These are phyloP conservation scores for Willisornis vidua DNA, from an alignment of 2,113 vertebrate genomes.

Conservation along the genomic window DNA sequence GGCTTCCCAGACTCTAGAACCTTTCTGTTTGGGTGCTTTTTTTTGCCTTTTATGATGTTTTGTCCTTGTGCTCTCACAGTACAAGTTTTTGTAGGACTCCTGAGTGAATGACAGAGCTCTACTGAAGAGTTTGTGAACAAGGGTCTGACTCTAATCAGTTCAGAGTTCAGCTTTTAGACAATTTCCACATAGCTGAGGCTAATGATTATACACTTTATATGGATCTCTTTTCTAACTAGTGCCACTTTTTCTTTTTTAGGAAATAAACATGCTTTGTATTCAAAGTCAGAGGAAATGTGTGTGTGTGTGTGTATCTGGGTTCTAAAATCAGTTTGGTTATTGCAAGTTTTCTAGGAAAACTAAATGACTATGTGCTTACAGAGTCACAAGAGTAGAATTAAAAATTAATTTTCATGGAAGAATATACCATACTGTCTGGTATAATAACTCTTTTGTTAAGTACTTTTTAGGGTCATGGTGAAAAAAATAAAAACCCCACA, in stretches of 20 bases:
- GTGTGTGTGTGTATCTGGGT: not conserved
- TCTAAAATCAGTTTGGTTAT: not conserved
- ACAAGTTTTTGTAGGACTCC: not conserved
- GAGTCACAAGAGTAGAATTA: not conserved
- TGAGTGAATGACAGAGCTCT: not conserved
- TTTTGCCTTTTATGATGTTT: not conserved
- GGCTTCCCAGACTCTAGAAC: not conserved
- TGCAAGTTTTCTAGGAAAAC: not conserved
- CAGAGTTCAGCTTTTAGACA: not conserved
- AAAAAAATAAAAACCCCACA: constrained; percentile 10
- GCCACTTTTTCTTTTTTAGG: not conserved
- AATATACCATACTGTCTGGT: not conserved
- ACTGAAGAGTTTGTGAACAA: not conserved
- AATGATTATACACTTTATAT: not conserved
- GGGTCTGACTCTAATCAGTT: not conserved
- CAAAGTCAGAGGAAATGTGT: not conserved
- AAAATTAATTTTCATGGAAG: not conserved
- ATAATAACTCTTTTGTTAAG: not conserved
- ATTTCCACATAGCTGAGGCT: not conserved
- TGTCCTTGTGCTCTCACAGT: not conserved
- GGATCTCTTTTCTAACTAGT: not conserved
- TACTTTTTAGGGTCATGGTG: not conserved
- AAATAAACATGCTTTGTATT: not conserved
- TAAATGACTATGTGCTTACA: not conserved
- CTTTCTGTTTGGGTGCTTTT: not conserved